Percentiles rank a stretch among this genome's conserved stretches.
Evolutionary conservation across 1,140 invertebrate genomes (phyloP).

Genomic region (Heliothis virescens): DNA sequence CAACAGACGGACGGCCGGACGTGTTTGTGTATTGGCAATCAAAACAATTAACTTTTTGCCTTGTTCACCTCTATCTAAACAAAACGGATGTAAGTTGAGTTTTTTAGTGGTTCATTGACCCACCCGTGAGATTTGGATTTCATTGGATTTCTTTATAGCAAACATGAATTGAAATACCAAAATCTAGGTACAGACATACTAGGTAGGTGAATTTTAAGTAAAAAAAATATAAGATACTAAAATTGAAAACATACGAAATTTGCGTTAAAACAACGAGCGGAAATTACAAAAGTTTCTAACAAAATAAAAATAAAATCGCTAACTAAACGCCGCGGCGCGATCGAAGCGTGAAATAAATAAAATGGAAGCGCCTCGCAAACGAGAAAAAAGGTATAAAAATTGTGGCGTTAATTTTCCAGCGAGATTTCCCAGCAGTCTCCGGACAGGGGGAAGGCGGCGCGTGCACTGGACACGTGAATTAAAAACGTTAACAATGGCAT

Average conservation of each 20-base stretch:
- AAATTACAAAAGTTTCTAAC: conserved; percentile 58
- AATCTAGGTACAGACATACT: not conserved
- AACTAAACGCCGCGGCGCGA: conserved; percentile 77
- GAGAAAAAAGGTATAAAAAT: conserved; percentile 79
- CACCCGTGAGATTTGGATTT: conserved; percentile 35
- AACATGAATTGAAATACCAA: not conserved
- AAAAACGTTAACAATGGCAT: conserved; percentile 84
- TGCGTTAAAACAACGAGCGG: conserved; percentile 46
- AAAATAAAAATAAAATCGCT: conserved; percentile 68
- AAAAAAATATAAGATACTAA: conserved; percentile 33
- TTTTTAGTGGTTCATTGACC: conserved; percentile 60
- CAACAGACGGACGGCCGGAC: conserved; percentile 72
- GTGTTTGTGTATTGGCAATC: conserved; percentile 82
- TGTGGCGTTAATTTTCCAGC: conserved; percentile 83
- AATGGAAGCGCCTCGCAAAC: conserved; percentile 78
- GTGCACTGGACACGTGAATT: conserved; percentile 85
- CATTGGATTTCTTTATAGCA: not conserved
- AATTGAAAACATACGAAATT: conserved; percentile 49
- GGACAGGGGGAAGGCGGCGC: conserved; percentile 70
- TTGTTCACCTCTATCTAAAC: conserved; percentile 72
- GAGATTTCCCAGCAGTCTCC: conserved; percentile 82
- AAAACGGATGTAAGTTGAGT: conserved; percentile 68
- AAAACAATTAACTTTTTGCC: conserved; percentile 86
- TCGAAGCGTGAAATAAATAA: conserved; percentile 83
- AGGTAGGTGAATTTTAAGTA: conserved; percentile 25